Conservation (phyloP, 2,797 vertebrate genomes). For the Chelon labrosus region DNA sequence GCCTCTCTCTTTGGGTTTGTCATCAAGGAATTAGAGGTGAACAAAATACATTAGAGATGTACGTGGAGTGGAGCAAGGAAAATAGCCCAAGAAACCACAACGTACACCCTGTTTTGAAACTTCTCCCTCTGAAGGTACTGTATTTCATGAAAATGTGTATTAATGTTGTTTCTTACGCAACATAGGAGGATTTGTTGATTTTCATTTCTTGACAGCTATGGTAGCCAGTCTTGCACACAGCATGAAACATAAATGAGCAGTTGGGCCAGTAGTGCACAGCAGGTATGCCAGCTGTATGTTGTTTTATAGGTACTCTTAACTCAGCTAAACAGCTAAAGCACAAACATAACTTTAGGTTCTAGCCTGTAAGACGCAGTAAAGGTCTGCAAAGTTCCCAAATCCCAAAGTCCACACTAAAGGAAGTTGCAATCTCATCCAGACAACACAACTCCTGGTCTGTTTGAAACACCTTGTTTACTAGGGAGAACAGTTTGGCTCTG, state of each 20-base stretch:
- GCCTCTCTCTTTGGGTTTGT: background rate
- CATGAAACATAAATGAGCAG: slow-evolving; percentile 55
- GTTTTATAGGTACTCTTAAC: background rate
- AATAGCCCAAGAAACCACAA: background rate
- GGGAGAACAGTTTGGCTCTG: too few relatives aligned
- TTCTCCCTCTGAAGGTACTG: background rate
- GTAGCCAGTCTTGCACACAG: slow-evolving; percentile 15
- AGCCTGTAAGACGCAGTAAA: background rate
- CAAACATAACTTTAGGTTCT: background rate
- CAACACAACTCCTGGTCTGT: too few relatives aligned
- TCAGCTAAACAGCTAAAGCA: slow-evolving; percentile 1
- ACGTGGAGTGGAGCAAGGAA: background rate
- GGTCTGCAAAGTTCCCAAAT: too few relatives aligned
- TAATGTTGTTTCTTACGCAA: slow-evolving; percentile 22
- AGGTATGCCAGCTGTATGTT: background rate
- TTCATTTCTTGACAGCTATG: background rate
- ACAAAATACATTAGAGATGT: slow-evolving; percentile 6
- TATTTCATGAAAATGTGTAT: slow-evolving; percentile 2
- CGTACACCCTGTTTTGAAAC: background rate
- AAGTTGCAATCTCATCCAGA: too few relatives aligned
- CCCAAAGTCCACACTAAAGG: too few relatives aligned
- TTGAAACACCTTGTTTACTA: too few relatives aligned
- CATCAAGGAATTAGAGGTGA: slow-evolving; percentile 9
- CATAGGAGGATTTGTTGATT: slow-evolving; percentile 27
- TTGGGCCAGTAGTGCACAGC: slow-evolving; percentile 2